Base-by-base conservation (phyloP, 2,888 invertebrate genomes). In the Drosophila lutescens region DNA sequence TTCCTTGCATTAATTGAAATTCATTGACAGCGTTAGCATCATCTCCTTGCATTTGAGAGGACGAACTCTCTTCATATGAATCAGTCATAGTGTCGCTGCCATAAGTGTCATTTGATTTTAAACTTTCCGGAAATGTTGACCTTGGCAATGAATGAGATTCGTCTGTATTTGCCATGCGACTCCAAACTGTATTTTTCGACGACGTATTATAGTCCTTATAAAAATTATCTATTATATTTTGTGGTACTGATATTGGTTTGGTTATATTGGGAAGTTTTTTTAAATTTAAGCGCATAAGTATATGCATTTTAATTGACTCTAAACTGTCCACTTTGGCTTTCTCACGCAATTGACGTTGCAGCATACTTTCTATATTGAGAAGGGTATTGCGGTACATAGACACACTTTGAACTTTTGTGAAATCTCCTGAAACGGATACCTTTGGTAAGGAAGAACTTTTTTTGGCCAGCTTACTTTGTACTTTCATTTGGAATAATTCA, bases 251-350 rank as follows among this genome's bases (percentile, higher is more conserved):
- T 56, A 93, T 92, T 26, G 95, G 94, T 80, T 94, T 91, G 17
- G 95, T 94, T 67, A 94, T 94, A 89, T 95, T 95, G 43, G 95
- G 95, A 49, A 94, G 93, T 80, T 93, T 93, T 68, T 93, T 92
- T 88, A 95, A 92, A 74, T 95, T 94, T 69, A 95, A 92, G 81
- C 95, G 94, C 77, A 93, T 93, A 66, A 95, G 92, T 70, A 95
- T 93, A 90, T 94, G 94, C 90, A 94, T 93, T 89, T 95, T 94
- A 80, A 95, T 95, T 62, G 94, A 93, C 86, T 93, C 93, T 71
- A 95, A 92, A 87, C 93, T 94, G 81, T 94, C 93, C 82, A 93
- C 93, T 78, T 94, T 93, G 57, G 94, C 93, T 90, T 93, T 93
- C 80, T 94, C 94, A 79, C 93, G 91, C 54, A 93, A 91, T 71